Conservation (phyloP, 1,140 invertebrate species). For the honey bee (Apis mellifera) region DNA sequence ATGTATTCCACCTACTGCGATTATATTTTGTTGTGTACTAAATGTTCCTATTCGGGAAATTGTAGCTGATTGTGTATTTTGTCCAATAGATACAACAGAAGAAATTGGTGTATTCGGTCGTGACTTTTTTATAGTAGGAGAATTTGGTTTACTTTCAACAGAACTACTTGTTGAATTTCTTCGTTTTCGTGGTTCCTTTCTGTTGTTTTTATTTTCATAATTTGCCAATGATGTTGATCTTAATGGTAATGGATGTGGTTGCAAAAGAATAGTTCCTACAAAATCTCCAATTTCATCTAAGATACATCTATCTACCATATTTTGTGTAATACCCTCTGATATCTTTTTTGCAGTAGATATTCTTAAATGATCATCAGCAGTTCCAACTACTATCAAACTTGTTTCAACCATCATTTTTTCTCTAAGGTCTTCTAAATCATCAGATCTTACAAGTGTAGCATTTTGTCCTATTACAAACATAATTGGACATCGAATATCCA, state of each 20-base stretch:
- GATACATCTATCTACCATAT: conserved; percentile 91
- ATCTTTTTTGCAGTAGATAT: conserved; percentile 87
- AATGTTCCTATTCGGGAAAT: conserved; percentile 77
- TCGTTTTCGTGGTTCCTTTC: conserved; percentile 72
- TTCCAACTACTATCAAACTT: conserved; percentile 90
- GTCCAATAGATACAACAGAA: conserved; percentile 60
- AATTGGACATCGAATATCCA: conserved; percentile 88
- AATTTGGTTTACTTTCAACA: conserved; percentile 82
- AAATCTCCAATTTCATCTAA: conserved; percentile 86
- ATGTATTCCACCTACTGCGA: conserved; percentile 65
- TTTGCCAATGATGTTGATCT: conserved; percentile 74
- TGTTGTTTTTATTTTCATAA: conserved; percentile 65
- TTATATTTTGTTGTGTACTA: conserved; percentile 57
- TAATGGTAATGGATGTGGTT: conserved; percentile 84
- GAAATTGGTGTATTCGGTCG: conserved; percentile 72
- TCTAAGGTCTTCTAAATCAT: conserved; percentile 90
- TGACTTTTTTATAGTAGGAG: conserved; percentile 77
- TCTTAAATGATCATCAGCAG: conserved; percentile 89
- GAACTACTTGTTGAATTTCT: conserved; percentile 83
- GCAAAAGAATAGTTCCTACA: conserved; percentile 82
- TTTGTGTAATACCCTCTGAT: conserved; percentile 89
- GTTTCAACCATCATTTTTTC: conserved; percentile 89
- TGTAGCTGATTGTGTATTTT: conserved; percentile 65
- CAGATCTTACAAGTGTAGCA: conserved; percentile 84
- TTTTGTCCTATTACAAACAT: conserved; percentile 92